Base-by-base conservation (phyloP, 2,888 invertebrate genomes). In the Parnassius apollo region DNA sequence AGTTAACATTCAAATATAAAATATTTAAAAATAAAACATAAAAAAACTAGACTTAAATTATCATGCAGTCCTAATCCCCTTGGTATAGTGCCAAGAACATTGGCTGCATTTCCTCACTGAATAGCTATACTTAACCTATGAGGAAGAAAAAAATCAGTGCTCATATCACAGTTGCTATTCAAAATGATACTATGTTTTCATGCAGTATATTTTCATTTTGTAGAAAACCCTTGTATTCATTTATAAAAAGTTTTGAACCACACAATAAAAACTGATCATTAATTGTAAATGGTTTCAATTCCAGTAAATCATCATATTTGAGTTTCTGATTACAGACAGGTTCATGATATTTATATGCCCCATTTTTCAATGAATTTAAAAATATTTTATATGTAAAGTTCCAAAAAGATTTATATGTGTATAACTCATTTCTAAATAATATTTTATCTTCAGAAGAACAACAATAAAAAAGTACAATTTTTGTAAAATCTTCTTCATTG, bases 321-420 rank as follows among this genome's bases (percentile, higher is more conserved):
- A 94, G 72, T 76, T 82, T 92, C 48, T 73, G 71, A 57, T 67
- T 67, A 61, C 80, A 72, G 45, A 94, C 78, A 55, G 90, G 86
- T 81, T 94, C 94, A 72, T 91, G 83, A 77, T 94, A 94, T 75
- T 91, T 93, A 52, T 68, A 61, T 55, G 56, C 65, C 12, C 13
- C 45, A 63, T 66, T 58, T 13, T 62, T 50, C 48, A 49, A n/a
- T 50, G 10, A 56, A 69, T 86, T 81, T 56, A 96, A 70, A 83
- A 93, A 95, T 67, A 95, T 85, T 51, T 88, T 85, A 68, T 94
- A 94, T n/a, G 84, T 85, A 77, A 96, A 96, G 86, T 97, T 97
- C 96, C 96, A 96, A 80, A 90, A 94, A 42, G 88, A 83, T 44
- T 86, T 86, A 70, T 93, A 94, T 10, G 88, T 81, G 70, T 93